Percentiles rank a stretch among this genome's conserved stretches.
Evolutionary conservation across 2,888 invertebrate genomes (phyloP).

Genomic region (Agrotis puta): DNA sequence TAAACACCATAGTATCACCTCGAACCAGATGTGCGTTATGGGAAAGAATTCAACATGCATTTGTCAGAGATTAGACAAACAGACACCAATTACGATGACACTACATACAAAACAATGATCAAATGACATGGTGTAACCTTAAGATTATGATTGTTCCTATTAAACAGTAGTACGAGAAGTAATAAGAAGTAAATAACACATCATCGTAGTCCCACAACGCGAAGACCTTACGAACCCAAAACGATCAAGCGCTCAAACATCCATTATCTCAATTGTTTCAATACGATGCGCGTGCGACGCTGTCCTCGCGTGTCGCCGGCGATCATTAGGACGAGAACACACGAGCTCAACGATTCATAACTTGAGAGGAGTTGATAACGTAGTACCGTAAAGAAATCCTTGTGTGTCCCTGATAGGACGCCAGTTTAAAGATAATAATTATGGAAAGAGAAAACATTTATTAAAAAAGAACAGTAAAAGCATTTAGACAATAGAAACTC

Average conservation of each 20-base stretch:
- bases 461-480: too few species aligned
- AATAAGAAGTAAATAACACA: slow-evolving; percentile 47
- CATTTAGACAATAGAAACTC: too few species aligned
- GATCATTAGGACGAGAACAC: slow-evolving; percentile 46
- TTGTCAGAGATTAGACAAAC: background rate
- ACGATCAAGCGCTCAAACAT: slow-evolving; percentile 62
- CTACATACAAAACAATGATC: background rate
- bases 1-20: too few species aligned
- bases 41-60: background rate
- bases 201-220: slow-evolving; percentile 46
- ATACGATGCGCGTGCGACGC: slow-evolving; percentile 66
- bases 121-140: background rate
- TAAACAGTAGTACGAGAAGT: background rate
- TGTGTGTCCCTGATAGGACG: background rate
- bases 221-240: slow-evolving; percentile 64
- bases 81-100: background rate
- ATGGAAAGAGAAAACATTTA: too few species aligned
- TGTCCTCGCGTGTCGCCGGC: slow-evolving; percentile 66
- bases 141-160: background rate
- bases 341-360: slow-evolving; percentile 19
- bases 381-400: background rate
- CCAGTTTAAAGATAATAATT: background rate
- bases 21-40: too few species aligned
- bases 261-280: slow-evolving; percentile 71
- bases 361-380: background rate